Percentiles rank a stretch among this genome's conserved stretches.
Conservation (phyloP, 2,797 vertebrate species). For the Serranus cabrilla region DNA sequence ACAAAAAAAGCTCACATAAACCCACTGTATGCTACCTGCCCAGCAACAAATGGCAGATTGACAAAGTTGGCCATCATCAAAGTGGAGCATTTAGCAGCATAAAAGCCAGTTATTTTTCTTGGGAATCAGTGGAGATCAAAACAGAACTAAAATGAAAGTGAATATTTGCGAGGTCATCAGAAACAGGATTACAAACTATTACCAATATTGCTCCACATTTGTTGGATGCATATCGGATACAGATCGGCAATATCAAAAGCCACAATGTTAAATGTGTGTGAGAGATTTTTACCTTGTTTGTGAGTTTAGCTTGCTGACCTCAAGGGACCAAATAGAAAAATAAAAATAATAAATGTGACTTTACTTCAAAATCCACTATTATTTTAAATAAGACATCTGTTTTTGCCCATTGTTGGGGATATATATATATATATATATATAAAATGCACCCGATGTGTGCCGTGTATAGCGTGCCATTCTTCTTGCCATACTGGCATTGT, state of each 20-base stretch:
- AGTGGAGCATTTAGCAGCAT: too few species aligned
- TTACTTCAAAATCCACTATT: background rate
- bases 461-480: too few species aligned
- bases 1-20: too few species aligned
- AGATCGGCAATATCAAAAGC: background rate
- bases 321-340: background rate
- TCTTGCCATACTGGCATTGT: background rate
- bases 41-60: background rate
- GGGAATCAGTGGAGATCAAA: background rate
- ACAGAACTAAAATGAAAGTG: background rate
- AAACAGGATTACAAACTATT: background rate
- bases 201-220: background rate
- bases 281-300: background rate
- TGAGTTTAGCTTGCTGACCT: background rate
- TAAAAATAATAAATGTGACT: background rate
- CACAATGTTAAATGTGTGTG: accelerated
- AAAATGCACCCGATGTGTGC: background rate
- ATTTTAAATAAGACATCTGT: background rate
- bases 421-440: too few species aligned
- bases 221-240: background rate
- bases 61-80: background rate
- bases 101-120: background rate
- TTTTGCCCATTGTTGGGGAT: background rate
- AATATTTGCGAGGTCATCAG: background rate
- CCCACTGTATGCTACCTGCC: background rate